Base-by-base conservation (phyloP, 2,888 invertebrate genomes). In the Congeria kusceri region DNA sequence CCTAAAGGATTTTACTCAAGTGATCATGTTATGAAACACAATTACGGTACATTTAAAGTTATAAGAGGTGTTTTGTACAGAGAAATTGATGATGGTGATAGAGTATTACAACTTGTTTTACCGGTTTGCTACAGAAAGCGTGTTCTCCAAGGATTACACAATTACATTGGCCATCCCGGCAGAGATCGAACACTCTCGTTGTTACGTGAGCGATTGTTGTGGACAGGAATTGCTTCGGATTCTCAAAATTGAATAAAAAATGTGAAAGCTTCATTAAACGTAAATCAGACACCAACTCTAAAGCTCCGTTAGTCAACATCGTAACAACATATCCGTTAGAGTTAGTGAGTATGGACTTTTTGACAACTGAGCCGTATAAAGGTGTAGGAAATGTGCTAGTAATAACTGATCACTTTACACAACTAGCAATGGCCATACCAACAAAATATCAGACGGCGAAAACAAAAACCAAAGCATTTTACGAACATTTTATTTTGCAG, bases 391-490 rank as follows among this genome's bases (percentile, higher is more conserved):
- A 49, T 20, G 20, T 49, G 5, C 15, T 49, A 15, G 49, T 15
- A 20, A 49, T 49, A 4, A 49, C 49, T 9, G 49, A 49, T 15
- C 49, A 49, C 20, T 49, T 49, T 15, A 49, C 49, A 49, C 4
- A 49, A 20, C 4, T 9, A 9, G 9, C 76, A 25, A 27, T 46
- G n/a, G 76, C 65, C n/a, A 15, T 63, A 23, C 70, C 72, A 13
- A 66, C 59, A 1, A 11, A 56, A 5, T 75, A 74, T 29, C 59
- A 73, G 61, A 66, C 66, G 28, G 77, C 72, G 20, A 77, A 61
- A 29, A 74, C 72, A 46, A 73, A 66, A 53, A 66, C 59, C 7
- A 56, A 44, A 47, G 59, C 47, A 15, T 46, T 75, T 13, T 61
- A 49, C 23, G 57, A 73, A 32, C 29, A 69, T 7, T 77, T 73